Base-by-base conservation (phyloP, 2,888 invertebrate species). In the Diplolepis rosae region DNA sequence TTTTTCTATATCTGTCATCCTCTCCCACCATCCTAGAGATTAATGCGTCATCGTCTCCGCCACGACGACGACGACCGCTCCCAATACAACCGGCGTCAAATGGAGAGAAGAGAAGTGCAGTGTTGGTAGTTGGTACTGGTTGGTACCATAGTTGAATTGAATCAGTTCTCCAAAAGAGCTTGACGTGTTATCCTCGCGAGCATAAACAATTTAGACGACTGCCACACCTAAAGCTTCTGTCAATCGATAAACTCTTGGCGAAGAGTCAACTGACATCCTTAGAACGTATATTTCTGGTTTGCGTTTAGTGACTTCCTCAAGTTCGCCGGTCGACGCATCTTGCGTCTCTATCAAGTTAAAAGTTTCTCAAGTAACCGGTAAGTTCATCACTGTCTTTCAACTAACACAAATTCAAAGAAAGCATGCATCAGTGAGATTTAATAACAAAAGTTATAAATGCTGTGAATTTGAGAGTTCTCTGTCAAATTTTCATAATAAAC, bases 11-110 rank as follows among this genome's bases (percentile, higher is more conserved):
- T 54, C 48, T 18, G 32, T 18, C 7, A 54, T 18, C 15, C 28
- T 54, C 54, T 54, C 54, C 54, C 54, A 54, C 54, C 30, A 32
- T 18, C 18, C 30, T 30, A 30, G 28, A 28, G 30, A 32, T 32
- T 15, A 32, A 54, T 54, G 54, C 54, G 54, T 54, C 54, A 54
- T 54, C 54, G 54, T 15, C 54, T n/a, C n/a, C n/a, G n/a, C n/a
- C n/a, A n/a, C n/a, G n/a, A n/a, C n/a, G n/a, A 54, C 54, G 15
- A 54, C 30, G 15, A 32, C 54, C 54, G 54, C 54, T 54, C 54
- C 52, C 54, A 30, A 32, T 50, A 32, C 24, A 11, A 54, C 30
- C 54, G 52, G 52, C 52, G 52, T 52, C 52, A 52, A 35, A 24
- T 11, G 7, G 50, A n/a, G 5, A 27, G n/a, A 28, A 28, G 28